Base-by-base conservation (phyloP, 1,140 invertebrate species). In the Pectinophora gossypiella region DNA sequence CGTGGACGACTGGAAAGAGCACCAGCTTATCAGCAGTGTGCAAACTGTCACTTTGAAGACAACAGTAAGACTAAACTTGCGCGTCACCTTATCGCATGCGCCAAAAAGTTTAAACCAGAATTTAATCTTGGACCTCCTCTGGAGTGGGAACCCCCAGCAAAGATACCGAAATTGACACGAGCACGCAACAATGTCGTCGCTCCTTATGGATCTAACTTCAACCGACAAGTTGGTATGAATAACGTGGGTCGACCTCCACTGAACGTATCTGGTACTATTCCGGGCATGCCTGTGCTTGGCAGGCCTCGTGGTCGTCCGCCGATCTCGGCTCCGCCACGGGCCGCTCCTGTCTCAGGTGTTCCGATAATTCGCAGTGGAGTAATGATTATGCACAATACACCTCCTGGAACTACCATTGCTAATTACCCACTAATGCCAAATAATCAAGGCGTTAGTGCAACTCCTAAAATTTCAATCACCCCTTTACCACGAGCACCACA, bases 21-120 rank as follows among this genome's bases (percentile, higher is more conserved):
- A 16, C 93, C 95, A 46, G 93, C 95, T 2, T 96, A 95, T 80
- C 96, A 97, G 86, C 95, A 97, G 68, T 99, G 97, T 82, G 94
- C 95, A 1, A 95, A 95, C 73, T 99, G 97, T 90, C 94, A 95
- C 5, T 98, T 97, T 81, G 97, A 98, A 79, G 96, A 97, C 68
- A 97, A 97, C 76, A 94, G 95, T 62, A 98, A 98, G 87, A 94
- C 94, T 20, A 97, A 98, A 87, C 85, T 98, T 42, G 95, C 94
- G 0, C 90, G 96, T 20, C 97, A 98, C 89, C 90, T 95, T 60
- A 91, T 95, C 22, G 94, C 95, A 6, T 99, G 97, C 88, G 90
- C 92, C 45, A 97, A 97, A 79, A 96, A 96, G 78, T 98, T 97
- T 81, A 93, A 95, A 76, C 93, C 95, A 0, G 96, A 97, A 58